Base-by-base conservation (phyloP, 2,797 vertebrate species). In the Miichthys miiuy region DNA sequence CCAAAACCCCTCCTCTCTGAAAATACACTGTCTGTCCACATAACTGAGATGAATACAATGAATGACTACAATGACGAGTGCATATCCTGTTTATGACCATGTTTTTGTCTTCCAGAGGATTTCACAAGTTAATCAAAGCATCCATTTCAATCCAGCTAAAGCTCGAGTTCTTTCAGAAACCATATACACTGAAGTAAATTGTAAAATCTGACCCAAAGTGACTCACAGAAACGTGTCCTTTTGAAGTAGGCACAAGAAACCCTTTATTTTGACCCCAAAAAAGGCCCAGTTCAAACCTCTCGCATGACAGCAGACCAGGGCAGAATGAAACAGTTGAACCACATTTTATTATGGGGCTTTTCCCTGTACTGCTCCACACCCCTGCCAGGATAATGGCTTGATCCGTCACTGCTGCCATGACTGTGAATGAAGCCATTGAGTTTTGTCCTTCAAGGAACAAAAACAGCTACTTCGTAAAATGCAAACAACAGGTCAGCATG, bases 281-380 rank as follows among this genome's bases (percentile, higher is more conserved):
- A 41, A 52, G 68, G 2, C 75, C 48, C n/a, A 52, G 27, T 62
- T 68, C 4, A 17, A 44, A 68, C 55, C 51, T 81, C 42, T 77
- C 54, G 61, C 72, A 68, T 46, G 2, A 9, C 64, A 52, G 44
- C 58, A 47, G 18, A 61, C 9, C 42, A 56, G 71, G 56, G 16
- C 10, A 86, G 71, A 87, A 81, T 63, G 69, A 72, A 74, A 54
- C 72, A 82, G 41, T 79, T 68, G 81, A 65, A 72, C 18, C 70
- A 63, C 55, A 56, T 77, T 85, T 83, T 65, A 87, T 61, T 60
- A 21, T 6, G 44, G 61, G 68, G 48, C 18, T 87, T 86, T 80
- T 68, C 57, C 79, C 61, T 63, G 27, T 54, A 21, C 42, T 42
- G 23, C 62, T 79, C 71, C 75, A 79, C 60, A 46, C 55, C 54